A percentile compares a stretch with the other conserved stretches of the same genome.
These are phyloP conservation scores for Cheilosia vernalis DNA, from an alignment of 2,888 invertebrate genomes.

Conservation along the genomic window DNA sequence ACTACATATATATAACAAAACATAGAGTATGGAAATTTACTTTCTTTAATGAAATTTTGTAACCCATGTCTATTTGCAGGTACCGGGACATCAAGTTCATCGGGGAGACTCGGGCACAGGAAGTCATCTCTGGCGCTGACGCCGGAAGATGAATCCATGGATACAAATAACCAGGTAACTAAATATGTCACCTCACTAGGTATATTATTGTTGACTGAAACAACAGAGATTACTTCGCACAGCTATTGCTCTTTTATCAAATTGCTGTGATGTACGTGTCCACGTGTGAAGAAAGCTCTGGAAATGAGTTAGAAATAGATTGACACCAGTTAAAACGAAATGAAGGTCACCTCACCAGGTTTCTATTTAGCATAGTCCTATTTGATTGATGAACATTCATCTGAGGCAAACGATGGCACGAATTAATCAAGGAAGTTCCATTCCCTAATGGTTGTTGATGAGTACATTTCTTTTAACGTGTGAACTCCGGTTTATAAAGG, in stretches of 20 bases:
- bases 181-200: conserved; percentile 76
- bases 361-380: conserved; percentile 17
- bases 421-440: no score
- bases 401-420: not conserved
- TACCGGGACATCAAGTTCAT: conserved; percentile 84
- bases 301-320: conserved; percentile 4
- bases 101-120: conserved; percentile 85
- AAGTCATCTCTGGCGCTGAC: conserved; percentile 89
- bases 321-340: conserved; percentile 15
- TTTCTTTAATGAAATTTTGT: conserved; percentile 63
- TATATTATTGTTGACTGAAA: conserved; percentile 26
- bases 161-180: conserved; percentile 87
- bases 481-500: no score
- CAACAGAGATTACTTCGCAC: not conserved
- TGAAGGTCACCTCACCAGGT: not conserved
- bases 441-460: no score
- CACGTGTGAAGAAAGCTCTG: not conserved
- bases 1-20: not conserved
- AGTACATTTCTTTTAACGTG: no score
- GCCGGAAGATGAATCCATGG: conserved; percentile 89
- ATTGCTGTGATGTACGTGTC: not conserved
- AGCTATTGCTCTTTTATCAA: not conserved
- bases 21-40: conserved; percentile 43
- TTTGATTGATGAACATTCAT: conserved; percentile 30
- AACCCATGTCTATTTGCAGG: conserved; percentile 79